Percentiles rank a stretch among this genome's conserved stretches.
These are phyloP conservation scores for Propsilocerus akamusi DNA, from an alignment of 1,140 invertebrate genomes.

Conservation along the genomic window DNA sequence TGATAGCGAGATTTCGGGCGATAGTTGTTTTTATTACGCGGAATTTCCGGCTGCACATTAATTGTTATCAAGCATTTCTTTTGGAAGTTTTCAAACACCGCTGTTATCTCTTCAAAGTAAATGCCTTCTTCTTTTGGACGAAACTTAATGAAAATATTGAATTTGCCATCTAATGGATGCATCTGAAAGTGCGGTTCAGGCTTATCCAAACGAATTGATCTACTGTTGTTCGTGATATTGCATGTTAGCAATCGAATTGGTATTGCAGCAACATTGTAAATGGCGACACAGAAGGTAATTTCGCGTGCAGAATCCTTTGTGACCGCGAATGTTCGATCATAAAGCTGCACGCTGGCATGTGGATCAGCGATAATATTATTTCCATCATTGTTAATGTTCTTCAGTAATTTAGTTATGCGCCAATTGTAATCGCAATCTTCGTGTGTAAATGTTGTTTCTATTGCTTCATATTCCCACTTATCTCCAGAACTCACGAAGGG, in stretches of 20 bases:
- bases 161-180: background rate
- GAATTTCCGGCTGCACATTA: background rate
- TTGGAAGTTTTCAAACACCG: background rate
- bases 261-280: background rate
- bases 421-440: background rate
- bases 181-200: background rate
- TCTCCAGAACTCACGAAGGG: slow-evolving; percentile 15
- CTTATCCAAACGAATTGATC: background rate
- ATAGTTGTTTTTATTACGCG: background rate
- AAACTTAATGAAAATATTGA: background rate
- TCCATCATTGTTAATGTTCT: background rate
- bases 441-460: background rate
- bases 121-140: background rate
- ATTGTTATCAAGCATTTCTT: background rate
- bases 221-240: background rate
- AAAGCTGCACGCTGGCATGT: too few species aligned
- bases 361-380: too few species aligned
- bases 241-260: background rate
- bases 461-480: slow-evolving; percentile 14
- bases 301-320: too few species aligned
- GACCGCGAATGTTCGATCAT: too few species aligned
- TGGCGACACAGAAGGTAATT: background rate
- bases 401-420: background rate
- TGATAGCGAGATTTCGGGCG: too few species aligned
- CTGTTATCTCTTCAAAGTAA: background rate